These are phyloP conservation scores for Autographa gamma DNA, from an alignment of 2,888 invertebrate species.

Conservation along the genomic window DNA sequence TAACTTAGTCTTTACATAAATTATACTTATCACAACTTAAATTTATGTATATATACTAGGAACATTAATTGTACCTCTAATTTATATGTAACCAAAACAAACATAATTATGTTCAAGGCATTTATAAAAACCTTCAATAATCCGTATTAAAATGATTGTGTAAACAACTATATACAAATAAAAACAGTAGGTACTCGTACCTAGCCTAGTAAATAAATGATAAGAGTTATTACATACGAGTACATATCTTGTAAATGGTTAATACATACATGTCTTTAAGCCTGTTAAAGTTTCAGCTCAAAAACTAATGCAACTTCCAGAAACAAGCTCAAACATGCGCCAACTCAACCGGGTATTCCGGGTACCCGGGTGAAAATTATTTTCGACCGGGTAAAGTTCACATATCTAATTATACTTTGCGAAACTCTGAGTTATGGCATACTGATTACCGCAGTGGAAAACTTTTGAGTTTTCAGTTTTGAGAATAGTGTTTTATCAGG, in stretches of 20 bases:
- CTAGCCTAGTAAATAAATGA: no score
- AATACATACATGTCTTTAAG: neutral
- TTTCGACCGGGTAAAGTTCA: neutral
- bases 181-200: no score
- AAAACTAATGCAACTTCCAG: neutral
- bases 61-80: no score
- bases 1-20: no score
- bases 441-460: neutral
- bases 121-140: no score
- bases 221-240: no score
- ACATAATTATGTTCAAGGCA: no score
- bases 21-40: no score
- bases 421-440: neutral
- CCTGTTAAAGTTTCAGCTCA: neutral
- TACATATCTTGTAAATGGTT: neutral
- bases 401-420: slow-evolving; percentile 7
- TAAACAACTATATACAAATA: no score
- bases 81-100: no score
- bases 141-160: no score
- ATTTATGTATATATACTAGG: no score
- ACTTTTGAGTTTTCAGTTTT: neutral
- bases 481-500: neutral
- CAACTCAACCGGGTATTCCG: neutral
- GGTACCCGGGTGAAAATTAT: neutral
- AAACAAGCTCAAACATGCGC: neutral